These are phyloP conservation scores for Trypoxylus dichotomus DNA, from an alignment of 1,140 invertebrate species.

Conservation along the genomic window DNA sequence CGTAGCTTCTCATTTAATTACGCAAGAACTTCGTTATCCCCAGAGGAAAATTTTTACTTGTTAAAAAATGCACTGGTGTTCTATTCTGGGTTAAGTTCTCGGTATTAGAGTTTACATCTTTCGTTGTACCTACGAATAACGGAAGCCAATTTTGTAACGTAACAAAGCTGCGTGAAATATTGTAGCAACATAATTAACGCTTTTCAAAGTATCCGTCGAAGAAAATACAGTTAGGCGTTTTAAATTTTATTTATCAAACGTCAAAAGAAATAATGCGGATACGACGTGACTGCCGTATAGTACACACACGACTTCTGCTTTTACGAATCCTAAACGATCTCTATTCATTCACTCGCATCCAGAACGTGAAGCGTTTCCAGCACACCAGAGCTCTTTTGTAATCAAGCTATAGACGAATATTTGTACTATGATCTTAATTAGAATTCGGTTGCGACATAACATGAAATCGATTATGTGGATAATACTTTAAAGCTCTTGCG, in stretches of 20 bases:
- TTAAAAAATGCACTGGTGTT: too few species aligned
- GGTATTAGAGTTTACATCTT: too few species aligned
- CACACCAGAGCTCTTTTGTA: background rate
- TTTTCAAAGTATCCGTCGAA: background rate
- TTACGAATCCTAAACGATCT: constrained; percentile 5
- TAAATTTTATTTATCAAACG: constrained; percentile 21
- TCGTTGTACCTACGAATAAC: too few species aligned
- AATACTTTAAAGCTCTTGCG: constrained; percentile 11
- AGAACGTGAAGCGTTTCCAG: background rate
- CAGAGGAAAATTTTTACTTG: too few species aligned
- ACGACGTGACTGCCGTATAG: background rate
- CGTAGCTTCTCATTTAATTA: too few species aligned
- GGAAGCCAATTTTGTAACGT: too few species aligned
- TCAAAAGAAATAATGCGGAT: background rate
- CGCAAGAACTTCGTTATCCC: too few species aligned
- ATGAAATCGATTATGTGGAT: constrained; percentile 8
- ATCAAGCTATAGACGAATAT: constrained; percentile 13
- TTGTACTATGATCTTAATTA: constrained; percentile 12
- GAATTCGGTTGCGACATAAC: constrained; percentile 17
- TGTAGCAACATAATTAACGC: background rate
- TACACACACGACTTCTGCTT: background rate
- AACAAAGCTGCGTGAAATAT: background rate
- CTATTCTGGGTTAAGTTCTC: too few species aligned
- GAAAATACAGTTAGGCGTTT: background rate
- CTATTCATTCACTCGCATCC: background rate